These are phyloP conservation scores for Sinodicranocentrus sp. DNA, from an alignment of 2,888 invertebrate genomes.

Conservation along the genomic window DNA sequence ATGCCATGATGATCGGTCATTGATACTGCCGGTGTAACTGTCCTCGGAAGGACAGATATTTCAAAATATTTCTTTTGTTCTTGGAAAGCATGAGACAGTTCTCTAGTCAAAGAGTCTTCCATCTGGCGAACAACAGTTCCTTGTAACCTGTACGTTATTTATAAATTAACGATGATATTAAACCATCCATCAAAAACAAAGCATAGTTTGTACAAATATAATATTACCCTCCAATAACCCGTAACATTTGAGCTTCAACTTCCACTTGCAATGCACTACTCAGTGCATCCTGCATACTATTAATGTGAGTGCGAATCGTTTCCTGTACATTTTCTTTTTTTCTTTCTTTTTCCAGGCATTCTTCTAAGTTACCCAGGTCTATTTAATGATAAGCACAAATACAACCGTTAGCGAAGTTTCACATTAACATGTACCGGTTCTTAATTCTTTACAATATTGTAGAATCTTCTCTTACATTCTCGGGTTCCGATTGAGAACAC, in stretches of 20 bases:
- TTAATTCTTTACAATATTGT: no score
- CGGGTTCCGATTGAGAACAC: slow-evolving; percentile 92
- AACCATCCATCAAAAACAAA: no score
- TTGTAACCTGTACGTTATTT: slow-evolving; percentile 77
- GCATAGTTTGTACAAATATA: no score
- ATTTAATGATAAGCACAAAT: no score
- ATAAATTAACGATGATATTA: slow-evolving; percentile 13
- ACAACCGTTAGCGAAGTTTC: no score
- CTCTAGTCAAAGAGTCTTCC: slow-evolving; percentile 79
- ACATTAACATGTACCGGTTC: no score
- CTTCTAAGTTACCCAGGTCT: slow-evolving; percentile 73
- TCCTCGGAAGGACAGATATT: slow-evolving; percentile 83
- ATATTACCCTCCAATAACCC: slow-evolving; percentile 70
- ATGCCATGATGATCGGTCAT: slow-evolving; percentile 68
- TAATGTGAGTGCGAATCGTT: slow-evolving; percentile 63
- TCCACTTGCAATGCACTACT: slow-evolving; percentile 73
- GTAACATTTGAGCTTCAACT: slow-evolving; percentile 73
- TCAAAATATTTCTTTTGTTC: slow-evolving; percentile 83
- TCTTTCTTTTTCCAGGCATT: slow-evolving; percentile 63
- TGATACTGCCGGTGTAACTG: slow-evolving; percentile 86
- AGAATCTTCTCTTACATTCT: slow-evolving; percentile 94
- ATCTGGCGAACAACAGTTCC: slow-evolving; percentile 78
- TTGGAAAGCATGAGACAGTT: slow-evolving; percentile 80
- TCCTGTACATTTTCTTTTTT: slow-evolving; percentile 72
- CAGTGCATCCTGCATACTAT: slow-evolving; percentile 73